These are phyloP conservation scores for Momotus momota DNA, from an alignment of 2,797 vertebrate genomes.

Conservation along the genomic window DNA sequence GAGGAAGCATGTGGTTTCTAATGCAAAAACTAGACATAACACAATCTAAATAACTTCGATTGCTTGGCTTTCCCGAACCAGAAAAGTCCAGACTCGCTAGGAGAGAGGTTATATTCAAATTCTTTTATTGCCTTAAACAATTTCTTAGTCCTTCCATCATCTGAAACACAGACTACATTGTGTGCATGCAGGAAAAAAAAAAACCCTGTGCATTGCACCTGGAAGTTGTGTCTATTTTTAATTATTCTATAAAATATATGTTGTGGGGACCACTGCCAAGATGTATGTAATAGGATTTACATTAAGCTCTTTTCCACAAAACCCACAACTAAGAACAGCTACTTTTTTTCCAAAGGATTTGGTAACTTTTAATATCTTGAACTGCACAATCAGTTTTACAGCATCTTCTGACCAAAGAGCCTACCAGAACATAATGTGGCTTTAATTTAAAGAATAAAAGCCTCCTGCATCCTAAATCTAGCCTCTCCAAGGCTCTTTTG, in stretches of 20 bases:
- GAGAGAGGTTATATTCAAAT: not conserved
- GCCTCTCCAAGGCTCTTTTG: not conserved
- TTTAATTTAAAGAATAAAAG: constrained; percentile 17
- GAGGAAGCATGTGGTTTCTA: not conserved
- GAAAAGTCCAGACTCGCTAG: not conserved
- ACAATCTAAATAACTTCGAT: not conserved
- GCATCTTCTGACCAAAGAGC: not conserved
- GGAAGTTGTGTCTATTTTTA: not conserved
- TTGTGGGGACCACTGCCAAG: not conserved
- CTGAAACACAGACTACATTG: not conserved
- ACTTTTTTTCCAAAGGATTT: not conserved
- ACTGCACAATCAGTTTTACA: not conserved
- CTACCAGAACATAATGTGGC: not conserved
- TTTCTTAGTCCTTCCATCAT: not conserved
- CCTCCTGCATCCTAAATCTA: not conserved
- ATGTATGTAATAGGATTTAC: not conserved
- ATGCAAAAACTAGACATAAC: constrained; percentile 36
- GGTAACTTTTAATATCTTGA: not conserved
- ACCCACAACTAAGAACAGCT: not conserved
- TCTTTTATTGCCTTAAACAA: not conserved
- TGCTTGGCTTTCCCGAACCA: not conserved
- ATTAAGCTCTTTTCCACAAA: constrained; percentile 16
- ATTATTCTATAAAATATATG: not conserved
- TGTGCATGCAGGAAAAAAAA: not conserved
- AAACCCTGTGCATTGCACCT: not conserved